Evolutionary conservation across 2,113 vertebrate species (phyloP), one percentile per base, ranked within the genome.

Genomic region (Neodon shergylaensis): DNA sequence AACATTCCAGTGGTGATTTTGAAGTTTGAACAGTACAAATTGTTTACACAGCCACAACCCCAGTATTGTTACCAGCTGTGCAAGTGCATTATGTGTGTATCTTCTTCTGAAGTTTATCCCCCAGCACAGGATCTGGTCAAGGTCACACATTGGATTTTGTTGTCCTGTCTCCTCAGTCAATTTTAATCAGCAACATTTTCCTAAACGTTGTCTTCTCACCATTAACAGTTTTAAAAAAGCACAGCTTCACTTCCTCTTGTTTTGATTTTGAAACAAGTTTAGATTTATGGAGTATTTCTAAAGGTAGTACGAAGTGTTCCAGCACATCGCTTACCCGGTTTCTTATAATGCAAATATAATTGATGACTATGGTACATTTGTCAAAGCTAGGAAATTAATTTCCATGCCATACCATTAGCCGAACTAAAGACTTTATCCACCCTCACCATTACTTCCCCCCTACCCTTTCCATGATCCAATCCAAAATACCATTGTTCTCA

Each of bases 261-360:
- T 85, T 84, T 77, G 76, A n/a, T 84, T 90, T 94, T 47, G 33
- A 84, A 65, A 65, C 74, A 52, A 49, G 70, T 82, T 81, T 92
- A 65, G 21, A 88, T 82, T 84, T 85, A 44, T 5, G 33, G 11
- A 44, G 10, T 36, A 70, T 21, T 17, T 82, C 44, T 9, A 26
- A 54, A 61, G n/a, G 54, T 39, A 83, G 24, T 84, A 42, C 12
- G 21, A 11, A 78, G 10, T 85, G n/a, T 85, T 90, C 10, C 26
- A 65, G 39, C 58, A 21, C 4, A 24, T 10, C 14, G 3, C 24
- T 85, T 52, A 44, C 19, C 16, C 17, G 63, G 4, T 14, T 47
- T 81, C 19, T 28, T 33, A 3, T 79, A 79, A 73, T 52, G 36
- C 77, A 61, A 86, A 36, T 86, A n/a, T 72, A 54, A 72, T 49